Conservation (phyloP, 1,140 invertebrate species). For the Mactra quadrangularis region DNA sequence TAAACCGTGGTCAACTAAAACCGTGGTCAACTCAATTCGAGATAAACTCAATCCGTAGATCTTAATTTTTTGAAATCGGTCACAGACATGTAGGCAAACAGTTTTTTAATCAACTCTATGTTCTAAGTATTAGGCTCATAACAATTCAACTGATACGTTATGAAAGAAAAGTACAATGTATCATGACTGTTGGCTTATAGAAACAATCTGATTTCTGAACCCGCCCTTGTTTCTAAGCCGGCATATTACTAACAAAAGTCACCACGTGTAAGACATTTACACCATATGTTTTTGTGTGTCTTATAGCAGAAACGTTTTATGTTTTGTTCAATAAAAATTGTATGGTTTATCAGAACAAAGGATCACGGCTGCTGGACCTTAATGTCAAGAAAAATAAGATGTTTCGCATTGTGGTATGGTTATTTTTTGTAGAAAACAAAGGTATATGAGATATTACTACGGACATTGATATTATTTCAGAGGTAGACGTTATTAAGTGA, state of each 20-base stretch:
- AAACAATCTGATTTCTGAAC: too few species aligned
- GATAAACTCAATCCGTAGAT: too few species aligned
- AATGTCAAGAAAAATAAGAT: constrained; percentile 20
- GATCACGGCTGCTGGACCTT: neutral
- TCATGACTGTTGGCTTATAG: too few species aligned
- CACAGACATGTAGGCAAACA: too few species aligned
- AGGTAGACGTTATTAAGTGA: neutral
- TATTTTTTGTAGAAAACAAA: neutral
- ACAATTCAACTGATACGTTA: too few species aligned
- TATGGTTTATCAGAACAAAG: neutral
- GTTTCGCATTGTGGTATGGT: neutral
- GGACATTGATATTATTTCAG: neutral
- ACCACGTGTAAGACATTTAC: neutral
- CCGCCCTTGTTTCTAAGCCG: too few species aligned
- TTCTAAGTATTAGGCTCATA: too few species aligned
- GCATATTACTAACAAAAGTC: neutral
- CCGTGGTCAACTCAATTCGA: too few species aligned
- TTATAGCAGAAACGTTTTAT: neutral
- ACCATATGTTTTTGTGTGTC: constrained; percentile 1
- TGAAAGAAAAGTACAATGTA: too few species aligned
- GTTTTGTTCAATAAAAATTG: neutral
- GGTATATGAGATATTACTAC: neutral
- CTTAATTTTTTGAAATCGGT: too few species aligned
- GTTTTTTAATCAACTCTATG: too few species aligned
- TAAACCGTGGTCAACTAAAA: too few species aligned